These are phyloP conservation scores for Panagrolaimus sp. DNA, from an alignment of 1,140 invertebrate species.

Conservation along the genomic window DNA sequence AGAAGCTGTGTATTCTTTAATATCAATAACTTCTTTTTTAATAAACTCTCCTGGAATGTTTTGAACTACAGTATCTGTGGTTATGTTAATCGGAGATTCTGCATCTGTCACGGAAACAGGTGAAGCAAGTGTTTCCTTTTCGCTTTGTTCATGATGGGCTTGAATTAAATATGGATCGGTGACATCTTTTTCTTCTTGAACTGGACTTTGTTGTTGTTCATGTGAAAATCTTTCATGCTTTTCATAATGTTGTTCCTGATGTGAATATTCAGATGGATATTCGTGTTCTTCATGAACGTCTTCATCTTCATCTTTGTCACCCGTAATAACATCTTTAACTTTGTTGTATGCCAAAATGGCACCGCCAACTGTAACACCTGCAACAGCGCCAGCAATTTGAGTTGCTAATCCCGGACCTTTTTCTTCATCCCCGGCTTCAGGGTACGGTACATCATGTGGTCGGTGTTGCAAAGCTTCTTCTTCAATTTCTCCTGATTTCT, in stretches of 20 bases:
- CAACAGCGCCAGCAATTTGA: not conserved
- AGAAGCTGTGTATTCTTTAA: too few relatives aligned
- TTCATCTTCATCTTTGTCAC: not conserved
- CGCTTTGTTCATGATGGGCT: not conserved
- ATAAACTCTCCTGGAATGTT: too few relatives aligned
- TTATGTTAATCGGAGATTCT: too few relatives aligned
- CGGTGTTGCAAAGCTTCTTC: not conserved
- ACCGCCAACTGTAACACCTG: not conserved
- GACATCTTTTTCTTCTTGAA: not conserved
- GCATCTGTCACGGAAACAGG: too few relatives aligned
- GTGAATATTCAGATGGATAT: too few relatives aligned
- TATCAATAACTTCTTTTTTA: too few relatives aligned
- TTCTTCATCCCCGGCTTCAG: not conserved
- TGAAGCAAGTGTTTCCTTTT: not conserved
- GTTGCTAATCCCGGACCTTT: not conserved
- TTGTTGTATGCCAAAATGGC: not conserved
- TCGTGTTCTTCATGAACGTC: not conserved
- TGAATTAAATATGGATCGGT: too few relatives aligned
- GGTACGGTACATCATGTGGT: too few relatives aligned
- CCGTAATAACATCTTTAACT: not conserved
- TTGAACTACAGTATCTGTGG: too few relatives aligned
- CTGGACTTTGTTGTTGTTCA: not conserved
- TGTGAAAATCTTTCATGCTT: not conserved
- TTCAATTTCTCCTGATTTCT: not conserved
- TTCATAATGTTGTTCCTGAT: not conserved